Conservation (phyloP, 2,888 invertebrate genomes). For the Heteromurus nitidus region DNA sequence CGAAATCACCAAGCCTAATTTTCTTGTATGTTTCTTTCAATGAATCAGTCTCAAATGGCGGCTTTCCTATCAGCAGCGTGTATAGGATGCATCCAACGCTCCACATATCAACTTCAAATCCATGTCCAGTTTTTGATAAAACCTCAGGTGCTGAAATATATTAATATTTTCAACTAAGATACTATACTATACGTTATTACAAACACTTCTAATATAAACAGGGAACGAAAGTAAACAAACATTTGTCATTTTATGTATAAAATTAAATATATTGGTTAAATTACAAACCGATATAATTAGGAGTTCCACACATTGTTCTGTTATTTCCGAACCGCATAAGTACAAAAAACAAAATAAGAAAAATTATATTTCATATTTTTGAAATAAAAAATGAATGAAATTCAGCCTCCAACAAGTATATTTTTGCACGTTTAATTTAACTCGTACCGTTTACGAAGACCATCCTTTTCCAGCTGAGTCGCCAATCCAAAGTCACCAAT, state of each 20-base stretch:
- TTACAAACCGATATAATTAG: slow-evolving; percentile 91
- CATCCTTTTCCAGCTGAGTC: slow-evolving; percentile 92
- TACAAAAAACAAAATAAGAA: not conserved
- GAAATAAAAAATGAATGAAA: not conserved
- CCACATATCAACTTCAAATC: slow-evolving; percentile 99
- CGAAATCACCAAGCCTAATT: slow-evolving; percentile 97
- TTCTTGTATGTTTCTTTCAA: slow-evolving; percentile 96
- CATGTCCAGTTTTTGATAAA: slow-evolving; percentile 96
- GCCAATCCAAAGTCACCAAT: slow-evolving; percentile 99
- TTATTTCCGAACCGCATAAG: slow-evolving; percentile 26
- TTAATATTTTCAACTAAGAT: too few species aligned
- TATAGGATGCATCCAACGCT: slow-evolving; percentile 83
- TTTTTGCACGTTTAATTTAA: not conserved
- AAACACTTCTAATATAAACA: not conserved
- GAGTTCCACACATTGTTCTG: slow-evolving; percentile 99
- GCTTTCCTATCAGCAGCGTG: slow-evolving; percentile 95
- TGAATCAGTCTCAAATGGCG: slow-evolving; percentile 97
- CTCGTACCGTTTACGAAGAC: slow-evolving; percentile 82
- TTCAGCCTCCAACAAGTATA: not conserved
- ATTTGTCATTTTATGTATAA: not conserved
- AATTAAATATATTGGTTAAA: not conserved
- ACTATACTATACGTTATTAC: too few species aligned
- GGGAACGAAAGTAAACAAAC: not conserved
- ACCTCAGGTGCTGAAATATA: slow-evolving; percentile 93
- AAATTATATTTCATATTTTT: not conserved